These are phyloP conservation scores for Pantherophis guttatus DNA, from an alignment of 2,113 vertebrate species.

Conservation along the genomic window DNA sequence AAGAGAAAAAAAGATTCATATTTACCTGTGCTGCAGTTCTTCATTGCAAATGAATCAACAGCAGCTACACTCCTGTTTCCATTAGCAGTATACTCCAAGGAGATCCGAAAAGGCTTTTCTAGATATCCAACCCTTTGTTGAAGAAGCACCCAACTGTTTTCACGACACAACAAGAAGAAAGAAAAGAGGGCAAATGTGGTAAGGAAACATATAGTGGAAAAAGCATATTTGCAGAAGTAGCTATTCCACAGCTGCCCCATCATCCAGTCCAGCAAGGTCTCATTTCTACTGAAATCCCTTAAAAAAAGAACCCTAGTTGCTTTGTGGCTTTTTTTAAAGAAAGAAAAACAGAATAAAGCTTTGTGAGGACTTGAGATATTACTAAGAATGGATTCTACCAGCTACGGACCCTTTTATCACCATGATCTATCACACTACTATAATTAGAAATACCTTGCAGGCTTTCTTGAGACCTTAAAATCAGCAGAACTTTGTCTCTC, in stretches of 20 bases:
- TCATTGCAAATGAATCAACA: constrained; percentile 75
- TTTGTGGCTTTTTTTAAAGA: background rate
- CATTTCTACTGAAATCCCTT: background rate
- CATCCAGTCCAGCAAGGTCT: background rate
- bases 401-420: background rate
- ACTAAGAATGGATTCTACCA: constrained; percentile 1
- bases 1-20: background rate
- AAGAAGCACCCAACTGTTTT: constrained; percentile 76
- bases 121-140: constrained; percentile 70
- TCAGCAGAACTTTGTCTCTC: background rate
- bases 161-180: constrained; percentile 35
- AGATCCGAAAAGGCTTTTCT: constrained; percentile 74
- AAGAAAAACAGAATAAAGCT: background rate
- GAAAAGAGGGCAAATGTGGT: constrained; percentile 54
- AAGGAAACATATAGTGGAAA: constrained; percentile 43
- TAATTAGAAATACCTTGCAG: constrained; percentile 8
- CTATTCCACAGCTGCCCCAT: background rate
- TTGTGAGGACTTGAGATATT: constrained; percentile 5
- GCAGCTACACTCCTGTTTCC: constrained; percentile 67
- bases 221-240: background rate
- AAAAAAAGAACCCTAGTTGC: background rate
- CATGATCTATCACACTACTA: constrained; percentile 17
- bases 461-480: constrained; percentile 17
- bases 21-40: constrained; percentile 80
- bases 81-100: constrained; percentile 68